Percentiles rank a stretch among this genome's conserved stretches.
Conservation (phyloP, 2,888 invertebrate species). For the Stomorhina lunata region DNA sequence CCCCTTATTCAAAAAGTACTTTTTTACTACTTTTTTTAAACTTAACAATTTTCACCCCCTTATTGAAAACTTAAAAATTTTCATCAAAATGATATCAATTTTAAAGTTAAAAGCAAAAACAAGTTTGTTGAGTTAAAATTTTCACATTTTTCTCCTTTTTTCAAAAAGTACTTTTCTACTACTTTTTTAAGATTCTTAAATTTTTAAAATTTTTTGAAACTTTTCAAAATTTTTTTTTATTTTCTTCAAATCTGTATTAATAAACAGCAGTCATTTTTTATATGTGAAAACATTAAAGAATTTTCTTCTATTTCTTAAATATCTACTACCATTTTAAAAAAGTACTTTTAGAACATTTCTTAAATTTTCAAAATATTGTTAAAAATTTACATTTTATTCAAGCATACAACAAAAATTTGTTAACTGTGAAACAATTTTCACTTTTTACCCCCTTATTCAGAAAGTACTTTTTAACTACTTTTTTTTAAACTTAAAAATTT, state of each 20-base stretch:
- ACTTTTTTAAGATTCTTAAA: background rate
- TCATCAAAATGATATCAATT: background rate
- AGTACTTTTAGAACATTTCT: no score
- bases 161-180: background rate
- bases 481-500: no score
- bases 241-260: no score
- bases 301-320: no score
- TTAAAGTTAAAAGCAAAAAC: background rate
- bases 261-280: no score
- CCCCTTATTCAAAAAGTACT: background rate
- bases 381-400: no score
- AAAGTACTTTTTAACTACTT: background rate
- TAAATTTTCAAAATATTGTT: no score
- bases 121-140: background rate
- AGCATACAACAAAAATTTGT: no score
- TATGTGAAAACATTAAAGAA: no score
- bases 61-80: background rate
- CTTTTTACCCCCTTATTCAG: background rate
- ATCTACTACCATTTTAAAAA: background rate
- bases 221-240: no score
- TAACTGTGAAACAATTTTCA: no score
- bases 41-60: background rate
- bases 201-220: no score
- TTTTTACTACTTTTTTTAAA: background rate
- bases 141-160: background rate